These are phyloP conservation scores for Himalopsyche kuldschensis DNA, from an alignment of 2,888 invertebrate species.

Conservation along the genomic window DNA sequence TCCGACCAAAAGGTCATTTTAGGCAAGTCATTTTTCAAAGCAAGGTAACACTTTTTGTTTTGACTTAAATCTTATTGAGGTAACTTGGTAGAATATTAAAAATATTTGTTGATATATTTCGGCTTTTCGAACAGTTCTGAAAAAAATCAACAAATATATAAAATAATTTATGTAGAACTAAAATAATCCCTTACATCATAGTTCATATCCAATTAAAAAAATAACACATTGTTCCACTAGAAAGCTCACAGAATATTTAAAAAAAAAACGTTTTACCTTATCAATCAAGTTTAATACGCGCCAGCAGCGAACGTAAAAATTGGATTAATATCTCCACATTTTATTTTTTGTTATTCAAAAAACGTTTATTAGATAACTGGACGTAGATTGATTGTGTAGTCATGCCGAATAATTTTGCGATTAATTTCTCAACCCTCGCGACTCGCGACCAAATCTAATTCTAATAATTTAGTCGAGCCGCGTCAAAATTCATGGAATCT, in stretches of 20 bases:
- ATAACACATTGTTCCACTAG: not conserved
- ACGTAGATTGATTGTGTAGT: slow-evolving; percentile 13
- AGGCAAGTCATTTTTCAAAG: too few relatives aligned
- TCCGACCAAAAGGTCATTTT: too few relatives aligned
- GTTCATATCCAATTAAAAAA: not conserved
- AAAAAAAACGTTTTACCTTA: not conserved
- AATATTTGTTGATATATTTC: too few relatives aligned
- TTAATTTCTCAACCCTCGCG: not conserved
- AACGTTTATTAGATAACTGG: slow-evolving; percentile 16
- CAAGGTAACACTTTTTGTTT: too few relatives aligned
- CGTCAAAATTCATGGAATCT: not conserved
- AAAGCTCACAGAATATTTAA: not conserved
- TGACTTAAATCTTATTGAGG: too few relatives aligned
- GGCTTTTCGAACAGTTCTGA: too few relatives aligned
- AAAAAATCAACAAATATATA: too few relatives aligned
- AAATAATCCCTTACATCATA: not conserved
- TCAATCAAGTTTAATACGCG: slow-evolving; percentile 16
- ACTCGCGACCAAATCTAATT: not conserved
- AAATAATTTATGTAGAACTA: too few relatives aligned
- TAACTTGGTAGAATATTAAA: too few relatives aligned
- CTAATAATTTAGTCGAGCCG: not conserved
- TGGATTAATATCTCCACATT: slow-evolving; percentile 11
- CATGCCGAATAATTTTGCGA: not conserved
- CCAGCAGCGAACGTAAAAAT: not conserved
- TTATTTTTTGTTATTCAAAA: not conserved